Evolutionary conservation across 2,888 invertebrate genomes (phyloP), one percentile per base, ranked within the genome.

Genomic region (Conus canariensis): DNA sequence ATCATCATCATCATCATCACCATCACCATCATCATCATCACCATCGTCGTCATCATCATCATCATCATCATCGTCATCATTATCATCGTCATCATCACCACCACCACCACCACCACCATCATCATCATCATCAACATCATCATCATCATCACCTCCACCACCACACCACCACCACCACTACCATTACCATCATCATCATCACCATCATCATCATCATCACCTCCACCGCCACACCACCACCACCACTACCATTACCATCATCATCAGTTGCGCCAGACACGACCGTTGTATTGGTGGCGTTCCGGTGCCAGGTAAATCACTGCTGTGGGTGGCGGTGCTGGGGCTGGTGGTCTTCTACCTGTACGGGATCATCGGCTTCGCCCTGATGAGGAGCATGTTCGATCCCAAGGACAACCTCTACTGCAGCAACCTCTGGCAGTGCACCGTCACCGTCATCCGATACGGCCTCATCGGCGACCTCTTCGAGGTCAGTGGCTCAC

Each of bases 341-440:
- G 96, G 96, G 10, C 92, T 96, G 89, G 95, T 96, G 58, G 95
- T 96, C 90, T 96, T 96, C 94, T 96, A 96, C 93, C 94, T 96
- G 91, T 96, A 96, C 90, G 96, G 95, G 8, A 95, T 96, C 67
- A 93, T 96, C n/a, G 95, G 95, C 30, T 96, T 96, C 91, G 96
- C 96, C 74, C 90, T 96, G 90, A 95, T 96, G 94, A 92, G 96
- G 80, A 94, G 95, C 90, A 95, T 95, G 93, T 96, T 96, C 91
- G 93, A 95, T 90, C 95, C 96, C 0, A 93, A 93, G 8, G 94
- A 96, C 60, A 93, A 95, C 89, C 92, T 96, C 80, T 96, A 95
- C 93, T 96, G 96, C 91, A 94, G 93, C 91, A 94, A 95, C 2
- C 93, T 96, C 9, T 96, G 95, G 95, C 95, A 96, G 93, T 96